phyloP scores from a whole-genome alignment of 1,140 invertebrate species.

The Asbolus verrucosus region DNA sequence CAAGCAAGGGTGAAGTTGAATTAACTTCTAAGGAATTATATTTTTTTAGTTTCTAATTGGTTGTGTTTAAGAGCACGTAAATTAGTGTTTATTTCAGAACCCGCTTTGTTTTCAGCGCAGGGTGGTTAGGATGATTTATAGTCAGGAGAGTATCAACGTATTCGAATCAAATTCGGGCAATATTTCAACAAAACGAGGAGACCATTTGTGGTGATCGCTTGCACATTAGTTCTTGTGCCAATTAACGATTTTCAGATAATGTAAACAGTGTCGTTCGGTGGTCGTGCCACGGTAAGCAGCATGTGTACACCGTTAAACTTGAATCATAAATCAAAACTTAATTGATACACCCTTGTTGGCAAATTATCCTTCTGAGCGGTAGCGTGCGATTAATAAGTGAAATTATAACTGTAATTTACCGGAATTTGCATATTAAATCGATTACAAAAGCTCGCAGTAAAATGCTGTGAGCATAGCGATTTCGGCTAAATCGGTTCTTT shows the following conservation, averaged over 20 bases:
- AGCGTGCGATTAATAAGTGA: constrained; percentile 47
- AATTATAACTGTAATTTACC: constrained; percentile 46
- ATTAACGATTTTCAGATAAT: constrained; percentile 32
- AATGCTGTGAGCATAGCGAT: too few species aligned
- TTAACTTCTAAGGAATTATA: too few species aligned
- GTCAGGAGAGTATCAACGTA: not conserved
- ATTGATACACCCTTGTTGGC: constrained; percentile 44
- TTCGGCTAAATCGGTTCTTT: too few species aligned
- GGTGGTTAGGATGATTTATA: not conserved
- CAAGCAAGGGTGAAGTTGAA: too few species aligned
- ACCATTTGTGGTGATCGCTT: constrained; percentile 10
- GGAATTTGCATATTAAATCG: constrained; percentile 45
- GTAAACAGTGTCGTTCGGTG: constrained; percentile 28
- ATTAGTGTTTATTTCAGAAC: not conserved
- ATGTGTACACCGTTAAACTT: constrained; percentile 42
- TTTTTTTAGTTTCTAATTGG: too few species aligned
- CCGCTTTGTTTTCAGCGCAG: not conserved
- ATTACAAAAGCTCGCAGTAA: constrained; percentile 2
- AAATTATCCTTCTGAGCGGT: constrained; percentile 45
- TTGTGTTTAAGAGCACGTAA: too few species aligned
- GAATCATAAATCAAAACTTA: constrained; percentile 45
- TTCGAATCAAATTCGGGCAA: constrained; percentile 10
- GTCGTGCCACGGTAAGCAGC: constrained; percentile 27
- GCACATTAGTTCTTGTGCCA: constrained; percentile 6
- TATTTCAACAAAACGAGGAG: constrained; percentile 7